Base-by-base conservation (phyloP, 2,113 vertebrate genomes). In the Ceyx cyanopectus region DNA sequence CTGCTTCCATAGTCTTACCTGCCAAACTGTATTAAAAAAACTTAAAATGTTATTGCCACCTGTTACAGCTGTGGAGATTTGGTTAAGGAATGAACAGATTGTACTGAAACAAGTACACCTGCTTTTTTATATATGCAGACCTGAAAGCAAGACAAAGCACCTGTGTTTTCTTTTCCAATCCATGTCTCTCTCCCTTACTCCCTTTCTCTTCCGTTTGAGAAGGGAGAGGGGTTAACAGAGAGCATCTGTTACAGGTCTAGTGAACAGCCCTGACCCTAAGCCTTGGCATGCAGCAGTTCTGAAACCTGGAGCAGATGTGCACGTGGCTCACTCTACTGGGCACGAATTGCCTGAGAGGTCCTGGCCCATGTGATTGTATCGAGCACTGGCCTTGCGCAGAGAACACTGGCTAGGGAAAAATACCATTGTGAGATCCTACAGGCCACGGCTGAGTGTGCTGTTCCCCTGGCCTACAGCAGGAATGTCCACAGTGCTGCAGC, bases 1-100 rank as follows among this genome's bases (percentile, higher is more conserved):
- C 29, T 69, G 7, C 46, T 84, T 83, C 85, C 54, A 67, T 24
- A 87, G 54, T 66, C 34, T 87, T 87, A 92, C 62, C 32, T 77
- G 70, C 66, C 90, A 92, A 92, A 91, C 37, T 56, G 56, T 68
- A 81, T 78, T 91, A 70, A 91, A 95, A 93, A 85, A 23, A 2
- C n/a, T 51, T 6, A 66, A 82, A 76, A 57, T 40, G 3, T 30
- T 86, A 85, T 48, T 58, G 32, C 53, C 4, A 3, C 6, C 6
- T 22, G 4, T 72, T 67, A 37, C 18, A 68, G 60, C 23, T 57
- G 30, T 60, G 30, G 82, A 63, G n/a, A 70, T 79, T 84, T 69
- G 45, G n/a, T 51, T 5, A 60, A 94, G 70, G 43, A 83, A 76
- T 30, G 82, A 73, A 58, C 27, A 45, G 18, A 32, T 56, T 29